Evolutionary conservation across 2,888 invertebrate genomes (phyloP).

Genomic region (Amiota communis): DNA sequence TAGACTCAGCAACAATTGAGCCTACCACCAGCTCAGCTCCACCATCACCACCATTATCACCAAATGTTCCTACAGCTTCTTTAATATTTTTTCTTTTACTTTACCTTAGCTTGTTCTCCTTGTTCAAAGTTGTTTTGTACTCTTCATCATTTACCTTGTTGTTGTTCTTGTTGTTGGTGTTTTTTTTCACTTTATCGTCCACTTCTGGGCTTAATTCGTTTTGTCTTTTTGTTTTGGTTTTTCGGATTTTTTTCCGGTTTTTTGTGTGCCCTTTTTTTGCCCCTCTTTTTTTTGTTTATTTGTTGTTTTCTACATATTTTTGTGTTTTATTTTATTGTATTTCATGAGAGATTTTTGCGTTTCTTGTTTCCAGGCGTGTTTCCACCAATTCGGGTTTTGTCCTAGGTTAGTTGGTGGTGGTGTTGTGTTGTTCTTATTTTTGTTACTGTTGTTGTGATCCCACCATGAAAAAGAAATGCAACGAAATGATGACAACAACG

Average conservation of each 20-base stretch:
- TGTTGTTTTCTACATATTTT: not conserved
- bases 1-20: too few relatives aligned
- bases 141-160: not conserved
- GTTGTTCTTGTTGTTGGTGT: not conserved
- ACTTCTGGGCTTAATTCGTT: constrained; percentile 23
- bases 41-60: too few relatives aligned
- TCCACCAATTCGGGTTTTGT: constrained; percentile 1
- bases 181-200: constrained; percentile 8
- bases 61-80: not conserved
- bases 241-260: constrained; percentile 15
- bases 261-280: constrained; percentile 11
- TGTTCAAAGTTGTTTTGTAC: too few relatives aligned
- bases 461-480: too few relatives aligned
- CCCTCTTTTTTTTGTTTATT: not conserved
- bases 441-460: constrained; percentile 3
- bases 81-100: not conserved
- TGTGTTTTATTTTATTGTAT: too few relatives aligned
- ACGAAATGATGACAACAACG: too few relatives aligned
- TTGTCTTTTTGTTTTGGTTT: constrained; percentile 21
- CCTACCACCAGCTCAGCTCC: too few relatives aligned
- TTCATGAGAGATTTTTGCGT: too few relatives aligned
- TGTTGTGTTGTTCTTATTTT: not conserved
- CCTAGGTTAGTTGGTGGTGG: constrained; percentile 25
- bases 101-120: not conserved
- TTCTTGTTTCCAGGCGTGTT: too few relatives aligned